Percentiles rank a stretch among this genome's conserved stretches.
phyloP scores from a whole-genome alignment of 2,888 invertebrate species.

The Drosophila suboccidentalis region DNA sequence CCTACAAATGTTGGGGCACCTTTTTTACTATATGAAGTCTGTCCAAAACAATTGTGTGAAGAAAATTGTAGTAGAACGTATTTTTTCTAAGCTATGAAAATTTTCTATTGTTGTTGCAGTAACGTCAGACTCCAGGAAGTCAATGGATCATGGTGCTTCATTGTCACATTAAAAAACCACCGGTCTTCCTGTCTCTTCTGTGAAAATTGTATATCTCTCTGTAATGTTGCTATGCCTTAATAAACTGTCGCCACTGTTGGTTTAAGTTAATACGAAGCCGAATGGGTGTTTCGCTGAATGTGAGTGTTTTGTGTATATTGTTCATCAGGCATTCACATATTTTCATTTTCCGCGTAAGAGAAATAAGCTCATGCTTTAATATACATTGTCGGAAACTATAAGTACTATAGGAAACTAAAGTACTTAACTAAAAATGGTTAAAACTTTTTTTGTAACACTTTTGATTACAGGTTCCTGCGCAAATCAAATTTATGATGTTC shows the following conservation, averaged over 20 bases:
- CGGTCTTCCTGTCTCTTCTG: constrained; percentile 37
- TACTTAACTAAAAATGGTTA: too few species aligned
- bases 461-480: too few species aligned
- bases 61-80: constrained; percentile 50
- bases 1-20: constrained; percentile 75
- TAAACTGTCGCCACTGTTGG: constrained; percentile 33
- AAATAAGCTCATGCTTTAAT: too few species aligned
- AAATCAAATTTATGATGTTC: too few species aligned
- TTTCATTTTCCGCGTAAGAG: too few species aligned
- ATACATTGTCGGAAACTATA: too few species aligned
- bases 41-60: constrained; percentile 56
- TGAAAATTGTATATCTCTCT: constrained; percentile 38
- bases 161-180: constrained; percentile 69
- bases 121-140: constrained; percentile 13
- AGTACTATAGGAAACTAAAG: too few species aligned
- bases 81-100: constrained; percentile 56
- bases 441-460: too few species aligned
- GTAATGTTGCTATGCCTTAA: constrained; percentile 40
- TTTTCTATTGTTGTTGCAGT: constrained; percentile 56
- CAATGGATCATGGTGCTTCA: constrained; percentile 52
- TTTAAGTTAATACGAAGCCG: constrained; percentile 58
- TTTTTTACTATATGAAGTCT: constrained; percentile 68
- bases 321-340: too few species aligned
- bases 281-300: constrained; percentile 13
- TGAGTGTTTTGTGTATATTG: too few species aligned